Evolutionary conservation across 2,888 invertebrate genomes (phyloP).

Genomic region (Neocrepidodera transversa): DNA sequence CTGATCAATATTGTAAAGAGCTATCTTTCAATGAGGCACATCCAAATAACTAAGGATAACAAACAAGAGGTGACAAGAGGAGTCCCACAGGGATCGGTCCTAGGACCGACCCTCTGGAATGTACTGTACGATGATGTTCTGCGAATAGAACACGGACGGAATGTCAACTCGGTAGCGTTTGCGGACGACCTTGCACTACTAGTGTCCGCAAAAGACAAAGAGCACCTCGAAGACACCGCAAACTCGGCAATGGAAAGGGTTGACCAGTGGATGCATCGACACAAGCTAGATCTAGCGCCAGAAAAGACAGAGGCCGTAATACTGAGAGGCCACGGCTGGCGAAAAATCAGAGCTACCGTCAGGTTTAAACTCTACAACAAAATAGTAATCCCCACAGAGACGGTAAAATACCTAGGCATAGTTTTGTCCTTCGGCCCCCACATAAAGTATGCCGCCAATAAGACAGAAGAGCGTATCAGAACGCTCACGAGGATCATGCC

Average conservation of each 20-base stretch:
- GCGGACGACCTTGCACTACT: not conserved
- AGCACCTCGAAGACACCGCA: not conserved
- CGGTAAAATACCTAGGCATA: not conserved
- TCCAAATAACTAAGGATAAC: not conserved
- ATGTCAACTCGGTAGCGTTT: not conserved
- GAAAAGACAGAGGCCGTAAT: too few species aligned
- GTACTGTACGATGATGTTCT: not conserved
- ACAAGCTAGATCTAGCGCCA: not conserved
- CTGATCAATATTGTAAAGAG: not conserved
- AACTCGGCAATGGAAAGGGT: too few species aligned
- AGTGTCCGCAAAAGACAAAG: too few species aligned
- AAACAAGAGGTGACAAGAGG: not conserved
- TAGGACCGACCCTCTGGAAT: too few species aligned
- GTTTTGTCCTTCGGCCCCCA: not conserved
- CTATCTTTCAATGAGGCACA: not conserved
- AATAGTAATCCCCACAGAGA: not conserved
- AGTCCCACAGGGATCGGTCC: constrained; percentile 4
- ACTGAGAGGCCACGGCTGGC: too few species aligned
- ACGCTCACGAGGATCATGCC: too few species aligned
- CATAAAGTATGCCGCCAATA: not conserved
- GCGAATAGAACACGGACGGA: not conserved
- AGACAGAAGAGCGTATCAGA: too few species aligned
- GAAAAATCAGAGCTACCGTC: too few species aligned
- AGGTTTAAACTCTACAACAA: not conserved
- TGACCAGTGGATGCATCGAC: not conserved